Evolutionary conservation across 1,140 invertebrate species (phyloP).

Genomic region (Drosophila oshimai): DNA sequence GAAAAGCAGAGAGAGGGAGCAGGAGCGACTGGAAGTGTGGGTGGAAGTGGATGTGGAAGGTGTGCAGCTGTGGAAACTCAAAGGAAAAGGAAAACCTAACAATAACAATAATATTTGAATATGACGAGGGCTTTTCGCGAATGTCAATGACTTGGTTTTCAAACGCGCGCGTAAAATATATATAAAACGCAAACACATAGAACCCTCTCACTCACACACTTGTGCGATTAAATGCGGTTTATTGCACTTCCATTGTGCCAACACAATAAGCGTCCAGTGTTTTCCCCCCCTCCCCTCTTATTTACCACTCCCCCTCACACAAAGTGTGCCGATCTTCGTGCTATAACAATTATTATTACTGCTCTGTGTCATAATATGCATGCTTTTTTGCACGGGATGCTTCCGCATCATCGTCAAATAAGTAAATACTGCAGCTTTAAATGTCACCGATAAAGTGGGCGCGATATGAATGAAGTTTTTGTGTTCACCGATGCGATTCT

Average conservation of each 20-base stretch:
- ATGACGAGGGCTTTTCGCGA: conserved; percentile 14
- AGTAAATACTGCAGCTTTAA: conserved; percentile 12
- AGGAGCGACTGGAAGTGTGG: not conserved
- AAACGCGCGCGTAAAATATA: conserved; percentile 43
- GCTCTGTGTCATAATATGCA: conserved; percentile 44
- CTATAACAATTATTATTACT: conserved; percentile 40
- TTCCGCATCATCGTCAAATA: conserved; percentile 45
- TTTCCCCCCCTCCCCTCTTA: not conserved
- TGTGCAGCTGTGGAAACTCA: conserved; percentile 4
- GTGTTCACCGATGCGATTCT: conserved; percentile 9
- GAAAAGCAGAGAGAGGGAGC: not conserved
- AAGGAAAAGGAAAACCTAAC: conserved; percentile 24
- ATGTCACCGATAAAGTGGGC: conserved; percentile 21
- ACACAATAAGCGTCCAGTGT: conserved; percentile 18
- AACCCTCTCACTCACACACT: not conserved
- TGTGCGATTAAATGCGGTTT: conserved; percentile 24
- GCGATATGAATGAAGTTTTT: conserved; percentile 45
- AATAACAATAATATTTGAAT: conserved; percentile 31
- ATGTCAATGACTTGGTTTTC: conserved; percentile 47
- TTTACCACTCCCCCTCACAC: conserved; percentile 25
- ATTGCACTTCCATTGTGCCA: conserved; percentile 45
- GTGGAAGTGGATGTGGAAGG: conserved; percentile 4
- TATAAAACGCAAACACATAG: conserved; percentile 37
- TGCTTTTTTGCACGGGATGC: conserved; percentile 14
- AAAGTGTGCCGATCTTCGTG: conserved; percentile 48